Base-by-base conservation (phyloP, 2,888 invertebrate species). In the Pimpla rufipes region DNA sequence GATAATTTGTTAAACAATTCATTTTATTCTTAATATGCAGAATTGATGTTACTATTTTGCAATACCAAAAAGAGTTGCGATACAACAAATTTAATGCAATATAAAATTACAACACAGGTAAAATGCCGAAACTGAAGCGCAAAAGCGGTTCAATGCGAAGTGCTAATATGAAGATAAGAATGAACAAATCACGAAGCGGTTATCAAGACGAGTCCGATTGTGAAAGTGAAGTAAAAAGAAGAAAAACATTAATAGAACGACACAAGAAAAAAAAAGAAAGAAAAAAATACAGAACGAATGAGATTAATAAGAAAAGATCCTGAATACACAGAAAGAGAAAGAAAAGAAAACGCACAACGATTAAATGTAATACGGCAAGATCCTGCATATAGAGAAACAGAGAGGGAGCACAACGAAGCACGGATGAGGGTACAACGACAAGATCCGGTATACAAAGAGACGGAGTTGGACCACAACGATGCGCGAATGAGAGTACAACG, bases 51-150 rank as follows among this genome's bases (percentile, higher is more conserved):
- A n/a, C n/a, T n/a, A n/a, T n/a, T n/a, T n/a, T n/a, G n/a, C n/a
- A n/a, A n/a, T n/a, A n/a, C n/a, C n/a, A n/a, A n/a, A n/a, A n/a
- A n/a, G n/a, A n/a, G n/a, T n/a, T n/a, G n/a, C n/a, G n/a, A n/a
- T n/a, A n/a, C 16, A 52, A 52, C 5, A 52, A 5, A 52, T 21
- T 52, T 18, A 52, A n/a, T 52, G 18, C 6, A 10, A 52, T 16
- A 21, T 52, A 52, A 52, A 52, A 52, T 18, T 52, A 52, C 6
- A 18, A 52, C 4, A 52, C 16, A 52, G 18, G 52, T 52, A 37
- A 64, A 64, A 42, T 64, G 62, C 62, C 62, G 11, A 64, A 40
- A 40, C 18, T 64, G 8, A 64, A 64, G n/a, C 62, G 62, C 37
- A 64, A 64, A 11, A 64, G 62, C 37, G 21, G 6, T 18, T 64